Base-by-base conservation (phyloP, 2,888 invertebrate species). In the Chrysolina haemoptera region DNA sequence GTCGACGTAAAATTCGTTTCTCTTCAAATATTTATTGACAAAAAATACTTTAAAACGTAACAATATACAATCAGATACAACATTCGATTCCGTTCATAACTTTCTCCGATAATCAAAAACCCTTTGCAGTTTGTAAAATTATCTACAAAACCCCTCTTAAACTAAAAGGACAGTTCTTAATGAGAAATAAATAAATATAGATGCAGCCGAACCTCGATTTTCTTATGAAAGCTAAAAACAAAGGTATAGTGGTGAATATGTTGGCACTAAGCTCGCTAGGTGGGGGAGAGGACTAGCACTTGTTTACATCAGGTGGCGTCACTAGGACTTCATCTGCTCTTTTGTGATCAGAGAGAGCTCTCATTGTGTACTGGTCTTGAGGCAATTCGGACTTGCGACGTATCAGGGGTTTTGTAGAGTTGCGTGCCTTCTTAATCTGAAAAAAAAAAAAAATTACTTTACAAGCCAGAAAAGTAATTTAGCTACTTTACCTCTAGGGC, bases 311-410 rank as follows among this genome's bases (percentile, higher is more conserved):
- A 77, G 95, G 94, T 84, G 95, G 94, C 76, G 96, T 94, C 81
- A 93, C 89, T 83, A 98, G 93, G 91, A 92, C 97, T 85, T 97
- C 95, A 89, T 98, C 98, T 82, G 96, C 94, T 85, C 98, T 92
- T 89, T 95, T 95, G 90, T 98, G 97, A 88, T 96, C 96, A 87
- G 94, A 95, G 82, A 98, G 91, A 79, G 97, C 97, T 88, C 94
- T 95, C 84, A 97, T 94, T 70, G 97, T 98, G 87, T 94, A 93
- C 83, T 95, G 92, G 90, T 98, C 98, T 85, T 97, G 96, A 63
- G 98, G 98, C 86, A 98, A 90, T 88, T 98, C 97, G 16, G 97
- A 98, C 90, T 98, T 98, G 89, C 97, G 94, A 89, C 98, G 94
- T 79, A 98, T 91, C 82, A 98, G 90, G 68, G 97, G 97, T 89